Evolutionary conservation across 2,797 vertebrate genomes (phyloP).

Genomic region (Serranus cabrilla): DNA sequence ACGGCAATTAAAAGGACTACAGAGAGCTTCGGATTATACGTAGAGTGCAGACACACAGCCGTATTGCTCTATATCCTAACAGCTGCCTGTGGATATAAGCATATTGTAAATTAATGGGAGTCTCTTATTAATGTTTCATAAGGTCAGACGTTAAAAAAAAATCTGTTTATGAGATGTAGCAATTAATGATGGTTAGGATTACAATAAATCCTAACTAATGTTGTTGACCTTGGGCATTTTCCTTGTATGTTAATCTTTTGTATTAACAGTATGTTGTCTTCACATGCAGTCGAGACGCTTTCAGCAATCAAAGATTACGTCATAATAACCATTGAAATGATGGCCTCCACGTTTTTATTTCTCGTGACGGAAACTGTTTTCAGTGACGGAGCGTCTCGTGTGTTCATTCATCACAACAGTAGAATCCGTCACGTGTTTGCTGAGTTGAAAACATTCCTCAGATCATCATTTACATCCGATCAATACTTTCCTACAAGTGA

Average conservation of each 20-base stretch:
- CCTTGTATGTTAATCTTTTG: not conserved
- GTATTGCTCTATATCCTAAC: slow-evolving; percentile 43
- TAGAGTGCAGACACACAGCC: slow-evolving; percentile 5
- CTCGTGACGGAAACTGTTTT: not conserved
- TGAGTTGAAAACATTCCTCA: slow-evolving; percentile 49
- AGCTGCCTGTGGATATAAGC: slow-evolving; percentile 35
- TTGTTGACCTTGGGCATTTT: not conserved
- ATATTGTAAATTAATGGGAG: slow-evolving; percentile 32
- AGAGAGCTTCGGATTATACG: slow-evolving; percentile 44
- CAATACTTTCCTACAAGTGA: slow-evolving; percentile 48
- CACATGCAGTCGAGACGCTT: not conserved
- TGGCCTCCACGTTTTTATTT: no score
- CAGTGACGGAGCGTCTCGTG: not conserved
- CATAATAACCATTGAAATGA: not conserved
- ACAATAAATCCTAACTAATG: not conserved
- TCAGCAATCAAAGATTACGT: not conserved
- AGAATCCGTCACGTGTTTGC: slow-evolving; percentile 36
- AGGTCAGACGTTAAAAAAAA: slow-evolving; percentile 32
- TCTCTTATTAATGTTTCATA: slow-evolving; percentile 10
- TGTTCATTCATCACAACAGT: slow-evolving; percentile 8
- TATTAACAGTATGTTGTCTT: not conserved
- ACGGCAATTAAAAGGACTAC: slow-evolving; percentile 69
- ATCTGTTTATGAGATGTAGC: slow-evolving; percentile 14
- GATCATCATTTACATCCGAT: slow-evolving; percentile 64
- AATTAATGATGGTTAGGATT: slow-evolving; percentile 15